Conservation (phyloP, 2,797 vertebrate genomes). For the Microcaecilia unicolor region DNA sequence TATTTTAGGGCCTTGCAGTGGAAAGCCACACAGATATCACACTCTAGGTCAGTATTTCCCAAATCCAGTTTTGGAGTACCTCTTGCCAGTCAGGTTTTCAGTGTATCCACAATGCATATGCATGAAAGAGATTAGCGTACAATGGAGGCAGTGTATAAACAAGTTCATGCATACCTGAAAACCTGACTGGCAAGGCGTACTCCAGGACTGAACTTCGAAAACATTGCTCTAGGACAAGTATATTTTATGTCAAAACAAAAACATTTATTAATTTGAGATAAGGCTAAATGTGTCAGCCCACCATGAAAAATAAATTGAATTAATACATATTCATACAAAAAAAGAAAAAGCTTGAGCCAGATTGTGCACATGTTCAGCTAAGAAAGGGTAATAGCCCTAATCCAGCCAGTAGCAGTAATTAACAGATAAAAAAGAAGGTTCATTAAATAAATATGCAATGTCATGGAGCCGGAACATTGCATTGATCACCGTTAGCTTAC, state of each 20-base stretch:
- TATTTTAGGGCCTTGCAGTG: no score
- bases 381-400: constrained; percentile 50
- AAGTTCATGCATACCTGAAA: no score
- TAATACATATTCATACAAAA: constrained; percentile 45
- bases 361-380: constrained; percentile 39
- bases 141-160: no score
- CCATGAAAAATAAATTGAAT: constrained; percentile 14
- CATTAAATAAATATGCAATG: constrained; percentile 70
- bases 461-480: constrained; percentile 49
- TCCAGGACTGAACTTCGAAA: no score
- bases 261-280: constrained; percentile 23
- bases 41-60: no score
- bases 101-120: no score
- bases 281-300: constrained; percentile 13
- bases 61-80: no score
- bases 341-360: constrained; percentile 55
- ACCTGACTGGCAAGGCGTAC: no score
- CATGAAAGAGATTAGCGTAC: no score
- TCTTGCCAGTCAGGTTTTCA: no score
- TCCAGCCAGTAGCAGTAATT: constrained; percentile 64
- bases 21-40: no score
- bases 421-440: constrained; percentile 68
- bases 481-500: constrained; percentile 62
- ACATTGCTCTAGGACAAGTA: no score
- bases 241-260: constrained; percentile 41